Conservation (phyloP, 1,140 invertebrate species). For the Ips typographus region DNA sequence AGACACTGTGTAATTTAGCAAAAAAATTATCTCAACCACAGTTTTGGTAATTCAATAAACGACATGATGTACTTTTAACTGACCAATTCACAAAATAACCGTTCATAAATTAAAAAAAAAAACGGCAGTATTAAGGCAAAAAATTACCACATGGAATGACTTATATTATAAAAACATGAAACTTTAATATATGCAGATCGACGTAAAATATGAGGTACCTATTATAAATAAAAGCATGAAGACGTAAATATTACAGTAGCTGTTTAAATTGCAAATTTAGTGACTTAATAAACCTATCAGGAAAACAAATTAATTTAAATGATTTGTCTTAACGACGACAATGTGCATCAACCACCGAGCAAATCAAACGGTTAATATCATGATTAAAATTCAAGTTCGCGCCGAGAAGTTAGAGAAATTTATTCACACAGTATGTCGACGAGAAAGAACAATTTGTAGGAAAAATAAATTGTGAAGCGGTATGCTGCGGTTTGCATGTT, state of each 20-base stretch:
- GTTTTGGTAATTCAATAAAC: too few relatives aligned
- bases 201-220: constrained; percentile 13
- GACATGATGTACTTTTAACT: background rate
- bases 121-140: background rate
- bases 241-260: constrained; percentile 26
- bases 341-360: background rate
- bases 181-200: constrained; percentile 17
- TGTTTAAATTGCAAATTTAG: constrained; percentile 33
- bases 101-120: background rate
- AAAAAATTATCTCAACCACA: too few relatives aligned
- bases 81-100: background rate
- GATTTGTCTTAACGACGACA: constrained; percentile 15
- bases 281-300: constrained; percentile 29
- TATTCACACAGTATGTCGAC: too few relatives aligned
- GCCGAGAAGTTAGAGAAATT: too few relatives aligned
- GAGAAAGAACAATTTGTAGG: too few relatives aligned
- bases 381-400: background rate
- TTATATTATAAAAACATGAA: background rate
- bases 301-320: constrained; percentile 35
- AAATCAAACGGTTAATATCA: background rate
- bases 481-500: constrained; percentile 17
- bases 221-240: constrained; percentile 20
- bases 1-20: too few relatives aligned
- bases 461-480: too few relatives aligned
- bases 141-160: background rate